A percentile compares a stretch with the other conserved stretches of the same genome.
Conservation (phyloP, 1,140 invertebrate species). For the Matsumurasca onukii region DNA sequence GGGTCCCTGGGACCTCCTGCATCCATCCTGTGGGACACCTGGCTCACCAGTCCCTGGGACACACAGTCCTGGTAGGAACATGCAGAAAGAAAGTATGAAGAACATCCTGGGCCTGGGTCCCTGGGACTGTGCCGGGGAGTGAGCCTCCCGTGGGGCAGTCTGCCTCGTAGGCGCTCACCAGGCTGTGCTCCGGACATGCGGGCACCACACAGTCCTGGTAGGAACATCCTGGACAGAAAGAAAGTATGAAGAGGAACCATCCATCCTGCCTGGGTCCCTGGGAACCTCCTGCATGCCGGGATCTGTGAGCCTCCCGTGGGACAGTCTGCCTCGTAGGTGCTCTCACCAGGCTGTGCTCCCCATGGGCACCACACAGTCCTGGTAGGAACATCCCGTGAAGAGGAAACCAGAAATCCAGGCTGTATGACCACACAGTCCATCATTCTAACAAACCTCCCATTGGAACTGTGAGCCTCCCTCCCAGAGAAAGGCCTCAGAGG, state of each 20-base stretch:
- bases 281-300: background rate
- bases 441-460: too few species aligned
- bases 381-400: background rate
- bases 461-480: too few species aligned
- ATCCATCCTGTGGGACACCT: too few species aligned
- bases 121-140: background rate
- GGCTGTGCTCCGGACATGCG: background rate
- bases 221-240: background rate
- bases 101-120: too few species aligned
- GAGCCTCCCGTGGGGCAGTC: background rate
- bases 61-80: too few species aligned
- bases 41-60: too few species aligned
- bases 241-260: background rate
- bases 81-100: too few species aligned
- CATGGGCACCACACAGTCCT: background rate
- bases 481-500: too few species aligned
- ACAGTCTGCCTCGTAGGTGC: background rate
- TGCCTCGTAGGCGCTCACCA: background rate
- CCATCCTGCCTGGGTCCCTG: background rate
- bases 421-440: too few species aligned
- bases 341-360: background rate
- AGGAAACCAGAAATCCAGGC: too few species aligned
- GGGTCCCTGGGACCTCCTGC: too few species aligned
- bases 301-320: background rate
- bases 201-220: background rate